A percentile compares a stretch with the other conserved stretches of the same genome.
Conservation (phyloP, 1,140 invertebrate genomes). For the Babylonia areolata region DNA sequence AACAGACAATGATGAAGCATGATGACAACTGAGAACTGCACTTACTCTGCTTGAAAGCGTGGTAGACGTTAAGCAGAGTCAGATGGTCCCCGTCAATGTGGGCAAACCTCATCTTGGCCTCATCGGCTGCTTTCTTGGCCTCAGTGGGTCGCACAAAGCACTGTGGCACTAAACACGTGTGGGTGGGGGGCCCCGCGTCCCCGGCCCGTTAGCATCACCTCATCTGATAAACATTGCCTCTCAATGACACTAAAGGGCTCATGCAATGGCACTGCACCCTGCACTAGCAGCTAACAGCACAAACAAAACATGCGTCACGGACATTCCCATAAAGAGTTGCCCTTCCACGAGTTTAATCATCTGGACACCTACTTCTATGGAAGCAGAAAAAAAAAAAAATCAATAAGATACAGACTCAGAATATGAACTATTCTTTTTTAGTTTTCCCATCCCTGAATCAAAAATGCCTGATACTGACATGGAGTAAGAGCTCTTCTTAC, state of each 20-base stretch:
- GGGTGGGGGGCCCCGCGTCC: constrained; percentile 68
- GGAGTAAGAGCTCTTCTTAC: no score
- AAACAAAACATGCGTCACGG: no score
- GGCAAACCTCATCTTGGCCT: constrained; percentile 99
- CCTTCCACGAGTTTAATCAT: no score
- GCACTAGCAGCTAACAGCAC: neutral
- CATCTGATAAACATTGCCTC: constrained; percentile 49
- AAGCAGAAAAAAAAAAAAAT: no score
- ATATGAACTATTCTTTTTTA: no score
- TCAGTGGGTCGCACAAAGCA: constrained; percentile 99
- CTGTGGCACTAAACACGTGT: constrained; percentile 90
- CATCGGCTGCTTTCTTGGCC: constrained; percentile 98
- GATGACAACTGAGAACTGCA: constrained; percentile 72
- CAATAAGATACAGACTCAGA: no score
- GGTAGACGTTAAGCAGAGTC: constrained; percentile 95
- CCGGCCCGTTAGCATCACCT: constrained; percentile 70
- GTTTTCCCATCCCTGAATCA: no score
- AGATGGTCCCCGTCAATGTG: constrained; percentile 99
- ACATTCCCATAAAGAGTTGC: no score
- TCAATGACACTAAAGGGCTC: constrained; percentile 68
- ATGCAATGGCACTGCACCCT: constrained; percentile 59
- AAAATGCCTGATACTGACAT: no score
- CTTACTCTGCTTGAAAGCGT: constrained; percentile 99
- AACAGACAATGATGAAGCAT: no score
- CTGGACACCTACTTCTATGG: no score